These are phyloP conservation scores for Scolopax mira DNA, from an alignment of 2,113 vertebrate genomes.

Conservation along the genomic window DNA sequence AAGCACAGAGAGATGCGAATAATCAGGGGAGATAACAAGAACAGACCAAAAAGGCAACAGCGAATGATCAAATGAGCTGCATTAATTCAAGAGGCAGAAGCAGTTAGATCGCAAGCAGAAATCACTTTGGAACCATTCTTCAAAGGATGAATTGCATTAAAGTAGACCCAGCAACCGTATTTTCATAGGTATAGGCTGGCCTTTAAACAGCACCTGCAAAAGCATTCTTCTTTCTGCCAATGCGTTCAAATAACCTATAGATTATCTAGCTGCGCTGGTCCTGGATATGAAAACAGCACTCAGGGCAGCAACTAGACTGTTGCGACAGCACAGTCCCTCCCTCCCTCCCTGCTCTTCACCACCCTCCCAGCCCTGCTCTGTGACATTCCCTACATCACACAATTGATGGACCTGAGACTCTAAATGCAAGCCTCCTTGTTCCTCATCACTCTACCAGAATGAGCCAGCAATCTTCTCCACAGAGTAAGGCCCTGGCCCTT, in stretches of 20 bases:
- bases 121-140: neutral
- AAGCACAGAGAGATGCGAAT: neutral
- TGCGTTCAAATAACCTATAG: neutral
- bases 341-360: neutral
- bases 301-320: neutral
- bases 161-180: neutral
- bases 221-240: neutral
- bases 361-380: fast-evolving
- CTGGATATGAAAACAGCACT: neutral
- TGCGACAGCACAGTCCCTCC: neutral
- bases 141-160: neutral
- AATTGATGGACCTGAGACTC: neutral
- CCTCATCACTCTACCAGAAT: fast-evolving
- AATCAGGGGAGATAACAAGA: neutral
- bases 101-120: neutral
- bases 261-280: neutral
- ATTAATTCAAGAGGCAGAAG: neutral
- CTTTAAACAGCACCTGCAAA: neutral
- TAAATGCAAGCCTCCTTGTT: neutral
- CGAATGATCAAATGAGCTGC: neutral
- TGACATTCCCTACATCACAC: neutral
- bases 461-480: neutral
- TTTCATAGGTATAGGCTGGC: neutral
- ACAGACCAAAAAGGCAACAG: neutral
- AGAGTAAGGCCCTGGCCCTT: too few relatives aligned